phyloP scores from a whole-genome alignment of 1,140 invertebrate genomes.

The Chrysoperla carnea region DNA sequence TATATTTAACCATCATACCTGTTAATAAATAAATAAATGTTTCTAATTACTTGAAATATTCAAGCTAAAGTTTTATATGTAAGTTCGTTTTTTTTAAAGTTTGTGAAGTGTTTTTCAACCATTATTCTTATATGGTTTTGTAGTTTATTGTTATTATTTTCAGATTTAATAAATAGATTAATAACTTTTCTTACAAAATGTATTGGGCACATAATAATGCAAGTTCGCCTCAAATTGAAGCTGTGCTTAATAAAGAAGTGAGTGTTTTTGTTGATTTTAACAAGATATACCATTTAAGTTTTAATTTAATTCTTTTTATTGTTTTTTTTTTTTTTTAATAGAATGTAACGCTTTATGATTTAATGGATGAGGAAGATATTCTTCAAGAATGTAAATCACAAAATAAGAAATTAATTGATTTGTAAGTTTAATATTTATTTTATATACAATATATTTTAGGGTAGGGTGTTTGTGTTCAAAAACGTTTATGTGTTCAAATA shows the following conservation, averaged over 20 bases:
- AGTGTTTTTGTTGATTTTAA: conserved; percentile 11
- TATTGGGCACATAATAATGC: conserved; percentile 65
- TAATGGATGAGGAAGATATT: conserved; percentile 89
- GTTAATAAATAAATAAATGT: too few species aligned
- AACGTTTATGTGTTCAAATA: too few species aligned
- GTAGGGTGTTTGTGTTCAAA: too few species aligned
- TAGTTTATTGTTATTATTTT: too few species aligned
- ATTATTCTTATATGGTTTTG: too few species aligned
- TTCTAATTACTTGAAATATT: too few species aligned
- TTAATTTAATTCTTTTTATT: not conserved
- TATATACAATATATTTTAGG: not conserved
- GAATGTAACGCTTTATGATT: conserved; percentile 77
- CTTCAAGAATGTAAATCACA: conserved; percentile 88
- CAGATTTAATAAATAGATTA: too few species aligned
- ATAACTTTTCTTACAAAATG: conserved; percentile 30
- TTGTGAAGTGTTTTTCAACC: too few species aligned
- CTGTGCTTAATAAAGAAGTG: conserved; percentile 57
- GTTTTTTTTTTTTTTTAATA: conserved; percentile 35
- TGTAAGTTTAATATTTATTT: conserved; percentile 45
- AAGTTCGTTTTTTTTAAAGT: too few species aligned
- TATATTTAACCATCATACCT: too few species aligned
- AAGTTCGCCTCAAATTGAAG: conserved; percentile 53
- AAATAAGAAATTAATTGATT: conserved; percentile 81
- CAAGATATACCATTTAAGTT: conserved; percentile 1
- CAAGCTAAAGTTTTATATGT: too few species aligned